These are phyloP conservation scores for Prunella fulvescens DNA, from an alignment of 2,113 vertebrate genomes.

Conservation along the genomic window DNA sequence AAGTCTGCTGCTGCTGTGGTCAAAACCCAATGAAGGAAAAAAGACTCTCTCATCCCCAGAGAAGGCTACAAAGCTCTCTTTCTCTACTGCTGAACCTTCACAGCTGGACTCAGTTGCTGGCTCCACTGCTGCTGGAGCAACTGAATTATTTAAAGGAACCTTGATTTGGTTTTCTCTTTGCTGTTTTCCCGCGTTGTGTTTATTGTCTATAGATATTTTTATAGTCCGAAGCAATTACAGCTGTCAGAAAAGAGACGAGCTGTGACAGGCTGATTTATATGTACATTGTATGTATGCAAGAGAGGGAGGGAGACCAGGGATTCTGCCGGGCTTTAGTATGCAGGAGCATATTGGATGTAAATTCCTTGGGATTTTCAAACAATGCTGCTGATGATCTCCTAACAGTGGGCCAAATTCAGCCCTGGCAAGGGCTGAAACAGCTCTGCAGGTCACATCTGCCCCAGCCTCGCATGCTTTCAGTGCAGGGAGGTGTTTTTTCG, in stretches of 20 bases:
- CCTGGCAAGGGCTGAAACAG: neutral
- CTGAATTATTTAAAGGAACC: slow-evolving; percentile 62
- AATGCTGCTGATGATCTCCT: neutral
- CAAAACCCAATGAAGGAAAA: slow-evolving; percentile 3
- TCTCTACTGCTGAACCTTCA: slow-evolving; percentile 22
- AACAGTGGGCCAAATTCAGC: neutral
- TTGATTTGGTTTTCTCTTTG: slow-evolving; percentile 63
- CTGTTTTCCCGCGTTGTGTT: slow-evolving; percentile 33
- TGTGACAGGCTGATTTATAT: slow-evolving; percentile 78
- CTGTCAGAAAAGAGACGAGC: slow-evolving; percentile 73
- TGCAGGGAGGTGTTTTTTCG: neutral
- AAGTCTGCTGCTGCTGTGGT: slow-evolving; percentile 5
- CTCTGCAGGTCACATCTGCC: neutral
- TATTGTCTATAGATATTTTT: slow-evolving; percentile 82
- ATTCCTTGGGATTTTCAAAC: neutral
- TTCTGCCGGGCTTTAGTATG: slow-evolving; percentile 26
- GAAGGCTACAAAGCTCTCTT: slow-evolving; percentile 28
- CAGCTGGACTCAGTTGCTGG: slow-evolving; percentile 37
- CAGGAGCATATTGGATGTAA: neutral
- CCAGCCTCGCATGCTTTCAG: rapidly evolving
- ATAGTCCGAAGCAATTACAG: slow-evolving; percentile 79
- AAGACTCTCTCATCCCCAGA: slow-evolving; percentile 37
- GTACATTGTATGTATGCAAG: slow-evolving; percentile 59
- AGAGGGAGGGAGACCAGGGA: slow-evolving; percentile 21
- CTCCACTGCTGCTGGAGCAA: slow-evolving; percentile 17